Evolutionary conservation across 2,888 invertebrate species (phyloP), one percentile per base, ranked within the genome.

Genomic region (Meiosimyza decipiens): DNA sequence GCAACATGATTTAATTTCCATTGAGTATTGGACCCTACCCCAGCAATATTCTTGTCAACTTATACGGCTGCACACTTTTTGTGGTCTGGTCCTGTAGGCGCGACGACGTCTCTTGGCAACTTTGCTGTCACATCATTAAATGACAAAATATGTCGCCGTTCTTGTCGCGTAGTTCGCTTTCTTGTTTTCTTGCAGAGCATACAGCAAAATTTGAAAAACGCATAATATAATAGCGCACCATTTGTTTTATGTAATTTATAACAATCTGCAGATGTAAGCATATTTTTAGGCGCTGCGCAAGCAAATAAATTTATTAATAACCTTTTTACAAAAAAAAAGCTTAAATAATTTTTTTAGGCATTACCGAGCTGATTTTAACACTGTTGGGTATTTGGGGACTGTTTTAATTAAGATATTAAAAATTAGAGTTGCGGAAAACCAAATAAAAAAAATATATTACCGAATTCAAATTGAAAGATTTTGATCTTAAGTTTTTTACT

Each of bases 1-100:
- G 28, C 28, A 28, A 18, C 50, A 64, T 64, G 51, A 64, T 64
- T 64, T 64, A 64, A 64, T 64, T 64, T 64, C 28, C 47, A 64
- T 49, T 28, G 51, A 49, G 51, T 64, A 50, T 50, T 51, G 51
- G 64, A 64, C 64, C 15, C 50, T 51, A 51, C n/a, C 12, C 18
- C 28, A 28, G 51, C 22, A 49, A 18, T 47, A 49, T 28, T 28
- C 9, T 28, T 28, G 28, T 28, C 22, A 28, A 28, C 22, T 28
- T 22, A 28, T 28, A 57, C 22, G 1, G 57, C 57, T 28, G 57
- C 15, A 28, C 13, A 57, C 13, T 57, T 6, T 57, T 13, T 57
- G 22, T 4, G 12, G 13, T 57, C 28, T 18, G 4, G 6, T 57
- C 28, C 22, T 18, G 57, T 4, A 28, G 57, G 57, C 9, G 6